Evolutionary conservation across 2,888 invertebrate genomes (phyloP).

Genomic region (Cantharis nigra): DNA sequence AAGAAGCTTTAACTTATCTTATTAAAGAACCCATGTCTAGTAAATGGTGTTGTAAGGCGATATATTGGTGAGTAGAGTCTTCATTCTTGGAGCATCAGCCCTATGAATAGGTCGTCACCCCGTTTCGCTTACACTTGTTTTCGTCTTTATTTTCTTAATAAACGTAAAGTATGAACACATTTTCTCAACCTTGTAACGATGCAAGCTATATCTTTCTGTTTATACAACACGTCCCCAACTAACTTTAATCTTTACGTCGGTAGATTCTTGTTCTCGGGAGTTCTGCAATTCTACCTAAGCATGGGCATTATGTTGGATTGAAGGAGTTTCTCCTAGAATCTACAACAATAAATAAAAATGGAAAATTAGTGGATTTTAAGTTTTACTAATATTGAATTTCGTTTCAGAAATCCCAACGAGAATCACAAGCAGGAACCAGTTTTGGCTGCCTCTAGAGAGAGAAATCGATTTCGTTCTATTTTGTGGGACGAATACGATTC

Average conservation of each 20-base stretch:
- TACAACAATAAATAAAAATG: neutral
- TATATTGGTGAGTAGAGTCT: constrained; percentile 12
- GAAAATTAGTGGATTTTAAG: neutral
- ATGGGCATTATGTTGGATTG: constrained; percentile 25
- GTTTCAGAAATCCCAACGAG: constrained; percentile 82
- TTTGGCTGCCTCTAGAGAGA: constrained; percentile 79
- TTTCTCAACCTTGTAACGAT: constrained; percentile 16
- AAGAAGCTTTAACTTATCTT: neutral
- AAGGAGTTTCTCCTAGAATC: neutral
- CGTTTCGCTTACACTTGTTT: constrained; percentile 1
- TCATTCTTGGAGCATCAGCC: constrained; percentile 12
- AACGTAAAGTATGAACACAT: constrained; percentile 8
- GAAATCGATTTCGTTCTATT: constrained; percentile 80
- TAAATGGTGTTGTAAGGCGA: constrained; percentile 24
- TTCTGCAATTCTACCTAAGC: constrained; percentile 16
- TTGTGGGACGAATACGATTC: constrained; percentile 93
- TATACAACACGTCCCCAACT: constrained; percentile 6
- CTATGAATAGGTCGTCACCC: constrained; percentile 19
- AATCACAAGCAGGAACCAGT: constrained; percentile 77
- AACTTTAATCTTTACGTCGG: constrained; percentile 11
- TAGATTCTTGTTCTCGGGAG: constrained; percentile 15
- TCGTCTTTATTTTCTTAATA: constrained; percentile 6
- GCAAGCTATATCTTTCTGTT: constrained; percentile 13
- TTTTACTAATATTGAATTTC: constrained; percentile 29
- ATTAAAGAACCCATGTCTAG: constrained; percentile 1